Evolutionary conservation across 2,113 vertebrate genomes (phyloP), one percentile per base, ranked within the genome.

Genomic region (Cygnus buccinator): DNA sequence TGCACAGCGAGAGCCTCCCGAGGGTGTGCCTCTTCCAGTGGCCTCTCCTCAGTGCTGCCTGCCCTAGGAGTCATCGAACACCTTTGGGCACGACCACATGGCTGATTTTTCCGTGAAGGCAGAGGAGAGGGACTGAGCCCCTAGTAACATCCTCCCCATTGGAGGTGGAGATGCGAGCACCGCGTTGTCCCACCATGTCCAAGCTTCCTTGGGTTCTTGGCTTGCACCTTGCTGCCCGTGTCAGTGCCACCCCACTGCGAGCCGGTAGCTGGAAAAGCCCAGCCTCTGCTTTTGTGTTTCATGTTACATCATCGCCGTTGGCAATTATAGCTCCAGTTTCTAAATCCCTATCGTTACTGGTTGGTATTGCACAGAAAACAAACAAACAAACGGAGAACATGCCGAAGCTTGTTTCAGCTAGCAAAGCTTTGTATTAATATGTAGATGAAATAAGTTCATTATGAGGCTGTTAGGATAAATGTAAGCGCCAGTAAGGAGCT

Each of bases 261-360:
- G 3, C 67, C 29, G 43, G 35, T n/a, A 41, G 31, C 81, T 50
- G 58, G 43, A 46, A 58, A 13, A 83, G 37, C 85, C 28, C 26
- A 86, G 55, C 74, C 43, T 67, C 41, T 46, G 41, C 68, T 35
- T 50, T 37, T 29, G n/a, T 35, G 23, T 71, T 50, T 29, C 18
- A 1, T 29, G 48, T 72, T 54, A 39, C 68, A 8, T 46, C 83
- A 50, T 70, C 71, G 74, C 18, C 73, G 25, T 26, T 71, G 46
- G 84, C 84, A 59, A 41, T 84, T 84, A 44, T 13, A 81, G 13
- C 72, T 90, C 52, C 0, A 0, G 6, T 50, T 87, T 81, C 46
- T 55, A 59, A 89, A 84, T 37, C 86, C 73, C 89, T 78, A 12
- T 92, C 89, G 81, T 92, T 91, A 94, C 94, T 89, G 72, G 61